Evolutionary conservation across 2,888 invertebrate species (phyloP).

Genomic region (Merodon equestris): DNA sequence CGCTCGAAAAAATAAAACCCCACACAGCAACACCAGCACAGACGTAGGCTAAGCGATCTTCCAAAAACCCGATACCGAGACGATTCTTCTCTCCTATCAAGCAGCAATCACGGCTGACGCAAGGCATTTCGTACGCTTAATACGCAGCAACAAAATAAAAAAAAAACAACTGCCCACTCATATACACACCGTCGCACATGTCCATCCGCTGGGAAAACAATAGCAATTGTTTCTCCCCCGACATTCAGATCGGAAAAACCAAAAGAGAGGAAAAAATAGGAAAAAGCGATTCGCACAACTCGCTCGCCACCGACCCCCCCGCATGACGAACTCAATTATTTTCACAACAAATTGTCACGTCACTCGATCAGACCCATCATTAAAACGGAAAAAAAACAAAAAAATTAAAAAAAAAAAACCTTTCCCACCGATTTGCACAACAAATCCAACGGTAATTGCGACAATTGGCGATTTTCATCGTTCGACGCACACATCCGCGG

Average conservation of each 20-base stretch:
- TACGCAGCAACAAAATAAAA: constrained; percentile 25
- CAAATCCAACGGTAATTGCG: no score
- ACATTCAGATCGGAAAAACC: neutral
- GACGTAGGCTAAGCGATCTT: neutral
- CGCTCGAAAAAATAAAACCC: constrained; percentile 3
- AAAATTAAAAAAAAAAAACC: no score
- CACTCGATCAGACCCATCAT: constrained; percentile 8
- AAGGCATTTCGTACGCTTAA: constrained; percentile 24
- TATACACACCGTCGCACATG: constrained; percentile 19
- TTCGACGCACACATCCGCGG: no score
- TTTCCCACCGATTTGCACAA: no score
- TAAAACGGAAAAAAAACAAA: constrained; percentile 9
- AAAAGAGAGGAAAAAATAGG: neutral
- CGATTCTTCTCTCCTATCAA: neutral
- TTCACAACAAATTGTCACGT: constrained; percentile 50
- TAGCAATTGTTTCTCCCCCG: constrained; percentile 34
- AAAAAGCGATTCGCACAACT: constrained; percentile 33
- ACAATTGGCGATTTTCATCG: no score
- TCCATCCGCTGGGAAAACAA: constrained; percentile 11
- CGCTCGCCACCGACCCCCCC: constrained; percentile 9
- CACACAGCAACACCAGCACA: neutral
- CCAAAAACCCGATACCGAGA: no score
- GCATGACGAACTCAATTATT: constrained; percentile 4
- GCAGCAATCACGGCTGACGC: constrained; percentile 29
- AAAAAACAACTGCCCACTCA: constrained; percentile 10